These are phyloP conservation scores for Margarornis squamiger DNA, from an alignment of 2,797 vertebrate species.

Conservation along the genomic window DNA sequence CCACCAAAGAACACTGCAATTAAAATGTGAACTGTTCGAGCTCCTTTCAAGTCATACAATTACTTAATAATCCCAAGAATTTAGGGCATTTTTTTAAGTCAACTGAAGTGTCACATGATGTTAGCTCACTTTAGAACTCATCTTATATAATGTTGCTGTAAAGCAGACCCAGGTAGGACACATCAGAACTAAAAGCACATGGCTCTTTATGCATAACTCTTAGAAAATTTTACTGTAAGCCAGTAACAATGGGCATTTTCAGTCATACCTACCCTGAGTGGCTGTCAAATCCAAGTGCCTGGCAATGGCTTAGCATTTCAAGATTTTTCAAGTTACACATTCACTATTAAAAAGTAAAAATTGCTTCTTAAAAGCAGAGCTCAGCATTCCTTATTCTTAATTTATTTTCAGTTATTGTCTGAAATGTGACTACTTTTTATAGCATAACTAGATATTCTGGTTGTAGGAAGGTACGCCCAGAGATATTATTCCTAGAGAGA, in stretches of 20 bases:
- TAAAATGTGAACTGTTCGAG: not conserved
- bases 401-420: not conserved
- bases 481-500: not conserved
- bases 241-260: not conserved
- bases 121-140: not conserved
- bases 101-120: not conserved
- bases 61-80: not conserved
- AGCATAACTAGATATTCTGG: not conserved
- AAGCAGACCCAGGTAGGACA: not conserved
- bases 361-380: not conserved
- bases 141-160: slow-evolving; percentile 19
- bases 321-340: not conserved
- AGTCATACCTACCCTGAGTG: not conserved
- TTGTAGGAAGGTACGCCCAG: not conserved
- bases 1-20: not conserved
- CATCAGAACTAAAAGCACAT: not conserved
- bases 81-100: slow-evolving; percentile 16
- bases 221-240: not conserved
- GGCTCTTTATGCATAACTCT: not conserved
- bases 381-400: not conserved
- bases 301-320: not conserved
- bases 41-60: not conserved
- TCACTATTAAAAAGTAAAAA: not conserved
- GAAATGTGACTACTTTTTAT: not conserved
- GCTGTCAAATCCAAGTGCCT: not conserved